Evolutionary conservation across 2,113 vertebrate genomes (phyloP), one percentile per base, ranked within the genome.

Genomic region (Dromas ardeola): DNA sequence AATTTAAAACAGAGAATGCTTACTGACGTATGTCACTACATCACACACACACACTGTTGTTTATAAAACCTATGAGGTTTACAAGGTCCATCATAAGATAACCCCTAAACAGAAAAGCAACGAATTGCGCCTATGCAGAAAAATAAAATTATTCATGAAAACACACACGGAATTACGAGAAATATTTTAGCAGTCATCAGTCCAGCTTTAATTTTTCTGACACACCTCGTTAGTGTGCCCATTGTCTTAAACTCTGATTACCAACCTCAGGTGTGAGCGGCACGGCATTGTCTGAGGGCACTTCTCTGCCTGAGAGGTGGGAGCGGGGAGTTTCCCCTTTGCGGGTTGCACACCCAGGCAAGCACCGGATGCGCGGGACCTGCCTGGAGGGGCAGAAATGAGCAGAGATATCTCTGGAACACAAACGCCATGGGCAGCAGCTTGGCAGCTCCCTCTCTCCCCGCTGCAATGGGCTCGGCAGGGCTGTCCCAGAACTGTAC

Each of bases 1-100:
- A 97, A 98, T 97, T 97, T 97, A 95, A 95, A 96, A 25, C 18
- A 90, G 49, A 96, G 76, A 83, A 86, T 86, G 86, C n/a, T 95
- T 65, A 43, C 59, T 93, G 86, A 94, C 23, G 6, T 86, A 70
- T 86, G 90, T 87, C 95, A 87, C 95, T 91, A 87, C 30, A 97
- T 95, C 90, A 96, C 69, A 86, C 34, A 53, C 34, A 53, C 61
- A 92, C 32, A 30, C 27, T 58, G 50, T 86, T 96, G 63, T 96
- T 94, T 97, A 74, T 92, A 96, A 94, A 97, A 90, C 61, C 27
- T 74, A 49, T 1, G 5, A 91, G 81, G 49, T 94, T 93, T 95
- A 59, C 55, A 81, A 59, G 72, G 91, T 90, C 92, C 29, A 34
- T 50, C 49, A 49, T 80, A 82, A 96, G 38, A 49, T 63, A 95